phyloP scores from a whole-genome alignment of 2,113 vertebrate genomes.

The Lagopus muta region DNA sequence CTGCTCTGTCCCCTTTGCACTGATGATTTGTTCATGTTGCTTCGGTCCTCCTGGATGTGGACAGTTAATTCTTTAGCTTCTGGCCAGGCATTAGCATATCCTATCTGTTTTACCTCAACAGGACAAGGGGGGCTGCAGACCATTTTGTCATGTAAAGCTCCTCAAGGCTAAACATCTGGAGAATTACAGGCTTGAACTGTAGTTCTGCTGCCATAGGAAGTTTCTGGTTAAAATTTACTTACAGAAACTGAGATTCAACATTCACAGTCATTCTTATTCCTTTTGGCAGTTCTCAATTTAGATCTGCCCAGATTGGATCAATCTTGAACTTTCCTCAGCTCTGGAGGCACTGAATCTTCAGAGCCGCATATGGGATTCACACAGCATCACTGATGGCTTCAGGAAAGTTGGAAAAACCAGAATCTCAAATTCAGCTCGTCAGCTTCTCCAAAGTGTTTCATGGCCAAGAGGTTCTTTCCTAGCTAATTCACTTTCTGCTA shows the following conservation, averaged over 20 bases:
- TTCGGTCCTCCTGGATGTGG: not conserved
- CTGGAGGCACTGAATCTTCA: not conserved
- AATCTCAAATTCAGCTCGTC: not conserved
- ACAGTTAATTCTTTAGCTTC: not conserved
- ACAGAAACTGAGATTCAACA: not conserved
- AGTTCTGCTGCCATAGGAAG: not conserved
- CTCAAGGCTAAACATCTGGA: not conserved
- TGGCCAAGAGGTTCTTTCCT: not conserved
- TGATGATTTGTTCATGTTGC: not conserved
- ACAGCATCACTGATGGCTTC: not conserved
- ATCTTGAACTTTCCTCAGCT: not conserved
- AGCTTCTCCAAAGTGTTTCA: not conserved
- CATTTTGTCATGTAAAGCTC: not conserved
- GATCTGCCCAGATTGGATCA: not conserved
- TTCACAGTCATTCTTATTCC: not conserved
- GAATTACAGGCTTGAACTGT: not conserved
- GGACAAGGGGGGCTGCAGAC: not conserved
- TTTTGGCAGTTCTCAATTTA: not conserved
- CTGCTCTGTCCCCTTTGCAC: not conserved
- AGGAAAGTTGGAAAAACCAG: not conserved
- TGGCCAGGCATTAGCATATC: not conserved
- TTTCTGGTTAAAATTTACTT: not conserved
- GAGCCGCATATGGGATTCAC: not conserved
- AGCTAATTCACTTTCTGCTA: not conserved
- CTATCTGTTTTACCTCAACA: not conserved